Evolutionary conservation across 1,140 invertebrate genomes (phyloP).

Genomic region (Eulimnadia texana): DNA sequence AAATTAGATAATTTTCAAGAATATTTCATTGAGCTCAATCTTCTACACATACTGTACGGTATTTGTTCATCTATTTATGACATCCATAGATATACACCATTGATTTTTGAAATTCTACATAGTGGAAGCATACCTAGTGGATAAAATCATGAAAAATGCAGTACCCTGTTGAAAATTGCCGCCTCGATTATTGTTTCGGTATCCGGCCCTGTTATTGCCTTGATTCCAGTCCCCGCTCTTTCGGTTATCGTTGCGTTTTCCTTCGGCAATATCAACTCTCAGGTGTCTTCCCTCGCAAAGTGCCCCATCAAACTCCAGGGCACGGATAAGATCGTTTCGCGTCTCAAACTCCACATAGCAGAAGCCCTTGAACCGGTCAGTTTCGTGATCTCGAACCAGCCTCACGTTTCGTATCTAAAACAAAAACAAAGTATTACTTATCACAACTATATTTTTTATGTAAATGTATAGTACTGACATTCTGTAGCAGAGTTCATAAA

Average conservation of each 20-base stretch:
- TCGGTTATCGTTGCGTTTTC: conserved; percentile 25
- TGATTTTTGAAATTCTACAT: too few relatives aligned
- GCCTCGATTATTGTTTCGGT: conserved; percentile 23
- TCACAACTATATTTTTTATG: too few relatives aligned
- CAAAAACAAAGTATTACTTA: conserved; percentile 9
- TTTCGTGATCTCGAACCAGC: conserved; percentile 84
- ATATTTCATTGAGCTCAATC: too few relatives aligned
- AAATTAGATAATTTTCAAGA: too few relatives aligned
- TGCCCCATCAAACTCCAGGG: conserved; percentile 60
- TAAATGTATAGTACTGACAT: too few relatives aligned
- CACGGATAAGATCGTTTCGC: conserved; percentile 56
- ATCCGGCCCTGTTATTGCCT: conserved; percentile 5
- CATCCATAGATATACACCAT: too few relatives aligned
- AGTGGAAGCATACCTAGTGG: too few relatives aligned
- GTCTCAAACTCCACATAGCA: conserved; percentile 93
- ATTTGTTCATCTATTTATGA: too few relatives aligned
- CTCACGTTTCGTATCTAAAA: conserved; percentile 49
- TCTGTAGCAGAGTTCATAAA: too few relatives aligned
- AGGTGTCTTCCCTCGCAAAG: conserved; percentile 32
- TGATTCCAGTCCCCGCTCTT: conserved; percentile 33
- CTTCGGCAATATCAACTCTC: conserved; percentile 73
- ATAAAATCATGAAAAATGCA: too few relatives aligned
- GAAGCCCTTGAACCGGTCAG: conserved; percentile 85
- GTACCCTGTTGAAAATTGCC: conserved; percentile 26
- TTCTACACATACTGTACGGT: too few relatives aligned